These are phyloP conservation scores for Oligia strigilis DNA, from an alignment of 2,888 invertebrate genomes.

Conservation along the genomic window DNA sequence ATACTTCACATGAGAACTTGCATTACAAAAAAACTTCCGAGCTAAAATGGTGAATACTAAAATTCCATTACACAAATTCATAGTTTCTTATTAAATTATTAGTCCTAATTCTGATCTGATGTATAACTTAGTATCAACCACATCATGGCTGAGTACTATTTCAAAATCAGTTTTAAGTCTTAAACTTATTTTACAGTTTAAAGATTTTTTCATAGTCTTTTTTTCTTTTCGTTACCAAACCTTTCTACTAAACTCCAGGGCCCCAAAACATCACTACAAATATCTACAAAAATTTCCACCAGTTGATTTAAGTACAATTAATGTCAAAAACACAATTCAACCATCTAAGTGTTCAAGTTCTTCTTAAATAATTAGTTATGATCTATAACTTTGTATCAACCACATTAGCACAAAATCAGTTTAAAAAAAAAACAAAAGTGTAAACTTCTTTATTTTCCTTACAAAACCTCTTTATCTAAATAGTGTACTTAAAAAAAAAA, in stretches of 20 bases:
- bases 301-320: slow-evolving; percentile 16
- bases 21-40: background rate
- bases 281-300: background rate
- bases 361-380: background rate
- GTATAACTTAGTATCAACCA: background rate
- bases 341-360: slow-evolving; percentile 54
- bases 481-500: background rate
- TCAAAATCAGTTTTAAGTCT: background rate
- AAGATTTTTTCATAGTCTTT: background rate
- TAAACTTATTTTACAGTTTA: background rate
- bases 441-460: background rate
- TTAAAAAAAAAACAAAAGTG: background rate
- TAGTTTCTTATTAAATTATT: slow-evolving; percentile 2
- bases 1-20: slow-evolving; percentile 27
- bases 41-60: slow-evolving; percentile 24
- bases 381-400: background rate
- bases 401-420: background rate
- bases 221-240: background rate
- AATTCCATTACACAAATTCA: slow-evolving; percentile 15
- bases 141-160: background rate
- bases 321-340: slow-evolving; percentile 34
- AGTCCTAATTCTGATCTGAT: background rate
- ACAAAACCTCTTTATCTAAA: background rate
- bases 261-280: background rate
- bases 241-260: background rate